Percentiles rank a stretch among this genome's conserved stretches.
These are phyloP conservation scores for Congeria kusceri DNA, from an alignment of 2,888 invertebrate genomes.

Conservation along the genomic window DNA sequence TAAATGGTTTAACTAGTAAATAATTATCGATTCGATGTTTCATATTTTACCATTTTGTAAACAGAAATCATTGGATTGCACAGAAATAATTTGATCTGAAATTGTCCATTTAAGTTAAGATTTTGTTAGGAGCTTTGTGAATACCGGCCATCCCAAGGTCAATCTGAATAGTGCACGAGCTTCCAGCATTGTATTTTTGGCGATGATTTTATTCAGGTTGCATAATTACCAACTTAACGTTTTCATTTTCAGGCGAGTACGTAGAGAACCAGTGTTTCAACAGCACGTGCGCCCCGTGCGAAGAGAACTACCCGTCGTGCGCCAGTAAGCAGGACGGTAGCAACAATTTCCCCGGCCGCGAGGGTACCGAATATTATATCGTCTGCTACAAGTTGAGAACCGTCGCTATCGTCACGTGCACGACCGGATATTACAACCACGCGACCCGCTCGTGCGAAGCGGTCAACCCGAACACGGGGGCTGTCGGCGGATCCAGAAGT, in stretches of 20 bases:
- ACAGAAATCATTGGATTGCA: too few species aligned
- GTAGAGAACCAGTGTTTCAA: constrained; percentile 73
- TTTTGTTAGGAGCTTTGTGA: too few species aligned
- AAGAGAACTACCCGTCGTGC: constrained; percentile 70
- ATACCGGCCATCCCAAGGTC: too few species aligned
- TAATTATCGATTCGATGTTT: too few species aligned
- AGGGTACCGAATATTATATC: constrained; percentile 71
- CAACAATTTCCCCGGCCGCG: constrained; percentile 69
- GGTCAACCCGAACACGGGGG: constrained; percentile 42
- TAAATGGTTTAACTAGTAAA: too few species aligned
- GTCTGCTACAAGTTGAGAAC: constrained; percentile 74
- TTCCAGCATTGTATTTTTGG: too few species aligned
- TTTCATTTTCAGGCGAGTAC: constrained; percentile 74
- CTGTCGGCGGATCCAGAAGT: constrained; percentile 28
- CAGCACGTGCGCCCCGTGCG: constrained; percentile 69
- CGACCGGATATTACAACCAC: constrained; percentile 68
- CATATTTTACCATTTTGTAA: too few species aligned
- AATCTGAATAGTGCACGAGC: too few species aligned
- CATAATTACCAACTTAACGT: too few species aligned
- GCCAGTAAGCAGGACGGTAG: constrained; percentile 70
- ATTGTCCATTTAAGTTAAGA: too few species aligned
- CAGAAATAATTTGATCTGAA: too few species aligned
- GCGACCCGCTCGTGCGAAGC: constrained; percentile 59
- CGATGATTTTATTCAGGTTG: too few species aligned
- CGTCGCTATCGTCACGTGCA: constrained; percentile 74